Percentiles rank a stretch among this genome's conserved stretches.
Conservation (phyloP, 2,797 vertebrate genomes). For the Phrynocephalus guinanensis region DNA sequence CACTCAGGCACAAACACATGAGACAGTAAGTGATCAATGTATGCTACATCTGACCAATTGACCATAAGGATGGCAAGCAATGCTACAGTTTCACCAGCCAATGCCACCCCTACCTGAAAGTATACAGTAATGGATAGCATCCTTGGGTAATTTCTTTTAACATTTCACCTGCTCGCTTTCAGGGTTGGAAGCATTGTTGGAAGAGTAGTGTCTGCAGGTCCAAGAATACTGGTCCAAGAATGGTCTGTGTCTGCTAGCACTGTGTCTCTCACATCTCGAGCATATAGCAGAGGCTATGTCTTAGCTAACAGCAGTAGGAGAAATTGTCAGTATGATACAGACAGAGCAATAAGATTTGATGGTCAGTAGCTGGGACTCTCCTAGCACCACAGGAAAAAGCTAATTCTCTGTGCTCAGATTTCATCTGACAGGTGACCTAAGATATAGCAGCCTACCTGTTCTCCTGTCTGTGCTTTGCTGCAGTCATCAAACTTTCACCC, state of each 20-base stretch:
- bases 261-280: neutral
- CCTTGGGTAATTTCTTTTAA: neutral
- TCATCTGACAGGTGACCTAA: neutral
- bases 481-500: neutral
- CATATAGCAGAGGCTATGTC: neutral
- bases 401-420: neutral
- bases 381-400: accelerated
- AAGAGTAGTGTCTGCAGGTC: neutral
- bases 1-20: too few species aligned
- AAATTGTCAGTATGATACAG: neutral
- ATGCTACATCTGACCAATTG: neutral
- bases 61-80: neutral
- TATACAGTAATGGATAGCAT: neutral
- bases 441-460: accelerated
- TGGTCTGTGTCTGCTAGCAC: neutral
- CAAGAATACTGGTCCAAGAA: neutral
- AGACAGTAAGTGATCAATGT: too few species aligned
- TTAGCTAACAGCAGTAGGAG: neutral
- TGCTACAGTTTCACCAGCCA: neutral
- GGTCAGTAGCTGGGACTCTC: accelerated
- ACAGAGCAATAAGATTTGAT: conserved; percentile 3
- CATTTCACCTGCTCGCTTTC: neutral
- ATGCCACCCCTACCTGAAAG: neutral
- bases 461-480: neutral
- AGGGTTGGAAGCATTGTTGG: neutral